These are phyloP conservation scores for Merops nubicus DNA, from an alignment of 2,113 vertebrate species.

Conservation along the genomic window DNA sequence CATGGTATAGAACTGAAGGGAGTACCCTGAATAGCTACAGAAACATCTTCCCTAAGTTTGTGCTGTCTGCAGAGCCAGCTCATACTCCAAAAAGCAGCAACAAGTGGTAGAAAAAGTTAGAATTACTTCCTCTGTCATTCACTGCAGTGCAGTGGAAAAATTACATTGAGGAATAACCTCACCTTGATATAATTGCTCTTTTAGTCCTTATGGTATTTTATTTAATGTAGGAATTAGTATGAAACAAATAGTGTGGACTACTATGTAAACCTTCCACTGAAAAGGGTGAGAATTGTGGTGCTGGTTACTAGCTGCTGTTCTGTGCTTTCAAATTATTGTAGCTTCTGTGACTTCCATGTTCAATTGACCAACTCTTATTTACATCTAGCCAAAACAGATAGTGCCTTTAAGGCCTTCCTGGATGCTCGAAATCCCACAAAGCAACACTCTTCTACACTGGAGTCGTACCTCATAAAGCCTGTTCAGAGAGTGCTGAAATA, in stretches of 20 bases:
- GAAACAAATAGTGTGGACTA: background rate
- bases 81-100: background rate
- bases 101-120: background rate
- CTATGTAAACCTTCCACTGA: background rate
- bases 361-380: background rate
- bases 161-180: background rate
- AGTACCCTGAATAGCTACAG: background rate
- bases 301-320: background rate
- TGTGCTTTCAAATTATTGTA: background rate
- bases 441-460: conserved; percentile 95
- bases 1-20: background rate
- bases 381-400: conserved; percentile 88
- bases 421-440: conserved; percentile 92
- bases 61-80: background rate
- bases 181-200: background rate
- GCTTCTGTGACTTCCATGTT: background rate
- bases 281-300: background rate
- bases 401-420: conserved; percentile 92
- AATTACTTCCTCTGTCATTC: background rate
- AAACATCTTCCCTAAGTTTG: background rate
- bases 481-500: conserved; percentile 98
- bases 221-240: background rate
- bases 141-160: background rate
- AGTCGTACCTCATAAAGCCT: conserved; percentile 97
- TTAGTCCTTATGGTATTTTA: background rate